Evolutionary conservation across 2,888 invertebrate genomes (phyloP).

Genomic region (Philereme vetulata): DNA sequence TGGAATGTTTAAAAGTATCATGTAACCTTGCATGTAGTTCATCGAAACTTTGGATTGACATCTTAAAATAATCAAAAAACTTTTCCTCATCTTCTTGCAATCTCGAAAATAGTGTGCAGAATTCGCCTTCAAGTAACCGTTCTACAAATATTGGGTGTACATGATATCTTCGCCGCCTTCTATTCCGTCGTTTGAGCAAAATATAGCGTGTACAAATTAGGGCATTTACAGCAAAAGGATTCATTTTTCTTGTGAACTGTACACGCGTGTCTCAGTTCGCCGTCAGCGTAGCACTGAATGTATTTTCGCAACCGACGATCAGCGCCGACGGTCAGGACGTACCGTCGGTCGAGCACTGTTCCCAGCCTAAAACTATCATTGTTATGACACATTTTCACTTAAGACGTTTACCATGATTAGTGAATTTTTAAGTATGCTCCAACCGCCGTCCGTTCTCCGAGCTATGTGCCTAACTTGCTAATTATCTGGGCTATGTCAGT

Average conservation of each 20-base stretch:
- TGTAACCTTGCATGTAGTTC: constrained; percentile 18
- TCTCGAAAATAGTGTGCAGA: constrained; percentile 11
- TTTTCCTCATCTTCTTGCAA: constrained; percentile 3
- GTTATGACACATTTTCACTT: too few species aligned
- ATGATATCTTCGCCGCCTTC: neutral
- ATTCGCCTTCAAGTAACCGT: constrained; percentile 2
- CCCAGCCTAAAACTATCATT: constrained; percentile 1
- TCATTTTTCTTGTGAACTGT: constrained; percentile 12
- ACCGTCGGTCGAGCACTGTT: constrained; percentile 18
- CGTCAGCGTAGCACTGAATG: constrained; percentile 17
- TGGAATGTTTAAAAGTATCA: constrained; percentile 18
- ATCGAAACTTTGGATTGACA: constrained; percentile 16
- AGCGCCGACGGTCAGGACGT: constrained; percentile 2
- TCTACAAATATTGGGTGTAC: constrained; percentile 8
- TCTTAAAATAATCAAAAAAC: constrained; percentile 4
- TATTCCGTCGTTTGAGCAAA: constrained; percentile 3
- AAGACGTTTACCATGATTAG: too few species aligned
- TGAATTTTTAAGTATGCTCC: too few species aligned
- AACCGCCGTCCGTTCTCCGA: too few species aligned
- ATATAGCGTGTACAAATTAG: constrained; percentile 1
- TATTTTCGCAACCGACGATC: constrained; percentile 10
- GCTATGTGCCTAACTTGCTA: too few species aligned
- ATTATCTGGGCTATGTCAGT: too few species aligned
- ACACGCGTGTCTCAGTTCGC: constrained; percentile 16
- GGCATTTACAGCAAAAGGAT: constrained; percentile 10